Evolutionary conservation across 2,888 invertebrate genomes (phyloP), one percentile per base, ranked within the genome.

Genomic region (Diarsia brunnea): DNA sequence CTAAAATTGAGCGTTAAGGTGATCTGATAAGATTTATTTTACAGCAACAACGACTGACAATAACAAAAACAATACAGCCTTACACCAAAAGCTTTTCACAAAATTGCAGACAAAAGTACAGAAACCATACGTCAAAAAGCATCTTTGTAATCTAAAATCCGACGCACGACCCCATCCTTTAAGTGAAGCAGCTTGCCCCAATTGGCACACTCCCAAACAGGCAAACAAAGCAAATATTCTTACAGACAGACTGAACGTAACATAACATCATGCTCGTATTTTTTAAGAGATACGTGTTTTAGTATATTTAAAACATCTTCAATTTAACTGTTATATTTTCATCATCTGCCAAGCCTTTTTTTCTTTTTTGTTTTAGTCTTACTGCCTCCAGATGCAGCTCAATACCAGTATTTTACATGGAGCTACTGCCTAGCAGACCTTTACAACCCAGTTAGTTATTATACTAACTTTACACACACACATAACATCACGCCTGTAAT

Each of bases 191-290:
- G 53, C 72, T 72, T 78, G 81, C 45, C n/a, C 81, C 74, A 73
- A 84, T 81, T 81, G 84, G 81, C 84, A 49, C 45, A 12, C 16
- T 4, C 65, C 84, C 81, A 81, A 81, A 61, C n/a, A 61, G 45
- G 21, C 43, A 27, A 66, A 55, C 68, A 55, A 66, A 75, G 60
- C 14, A 47, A 81, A 73, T 58, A 75, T 75, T 82, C 47, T 65
- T 69, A 53, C 24, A 43, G 47, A 53, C 38, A 27, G 10, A 55
- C 47, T 49, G n/a, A 49, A 49, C 43, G 55, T 38, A 38, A 27
- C 21, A 45, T 27, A 60, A 60, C 24, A 58, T 31, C 31, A 49
- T 2, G 49, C 47, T 38, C 38, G 38, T 38, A 38, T 38, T 38
- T 38, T 38, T 38, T 38, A 38, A 38, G 38, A 1, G 38, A 38